Conservation (phyloP, 2,113 vertebrate species). For the Lampris megalopsis region DNA sequence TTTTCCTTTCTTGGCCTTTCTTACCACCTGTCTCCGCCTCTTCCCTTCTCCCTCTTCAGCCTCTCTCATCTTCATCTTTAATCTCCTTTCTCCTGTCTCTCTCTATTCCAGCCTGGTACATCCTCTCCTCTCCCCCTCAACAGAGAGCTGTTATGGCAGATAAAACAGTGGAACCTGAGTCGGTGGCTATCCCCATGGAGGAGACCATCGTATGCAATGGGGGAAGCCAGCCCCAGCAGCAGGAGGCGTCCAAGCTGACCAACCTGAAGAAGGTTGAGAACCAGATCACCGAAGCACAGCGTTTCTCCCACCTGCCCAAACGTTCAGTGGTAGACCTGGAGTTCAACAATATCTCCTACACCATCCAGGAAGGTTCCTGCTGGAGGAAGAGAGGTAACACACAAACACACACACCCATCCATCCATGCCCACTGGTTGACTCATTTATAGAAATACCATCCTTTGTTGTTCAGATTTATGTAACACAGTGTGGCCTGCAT, state of each 20-base stretch:
- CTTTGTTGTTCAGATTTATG: too few species aligned
- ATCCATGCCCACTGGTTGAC: neutral
- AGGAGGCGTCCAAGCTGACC: slow-evolving; percentile 86
- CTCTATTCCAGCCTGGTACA: neutral
- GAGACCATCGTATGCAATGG: slow-evolving; percentile 75
- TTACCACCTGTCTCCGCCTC: neutral
- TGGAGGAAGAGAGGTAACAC: slow-evolving; percentile 92
- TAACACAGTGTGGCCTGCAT: too few species aligned
- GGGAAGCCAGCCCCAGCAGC: slow-evolving; percentile 50
- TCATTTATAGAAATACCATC: too few species aligned
- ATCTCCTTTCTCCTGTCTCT: neutral
- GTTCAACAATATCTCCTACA: slow-evolving; percentile 94
- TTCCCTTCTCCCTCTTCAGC: neutral
- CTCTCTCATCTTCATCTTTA: neutral
- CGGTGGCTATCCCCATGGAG: slow-evolving; percentile 87
- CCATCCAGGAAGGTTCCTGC: slow-evolving; percentile 92
- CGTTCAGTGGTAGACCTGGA: slow-evolving; percentile 94
- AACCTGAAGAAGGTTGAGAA: slow-evolving; percentile 97
- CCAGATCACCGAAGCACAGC: slow-evolving; percentile 92
- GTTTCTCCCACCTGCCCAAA: slow-evolving; percentile 94
- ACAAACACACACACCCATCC: neutral
- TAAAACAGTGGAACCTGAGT: slow-evolving; percentile 79
- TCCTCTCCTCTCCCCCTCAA: neutral
- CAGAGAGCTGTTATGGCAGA: slow-evolving; percentile 76
- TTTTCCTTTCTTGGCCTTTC: too few species aligned